Base-by-base conservation (phyloP, 1,140 invertebrate species). In the Macrocentrus cingulum region DNA sequence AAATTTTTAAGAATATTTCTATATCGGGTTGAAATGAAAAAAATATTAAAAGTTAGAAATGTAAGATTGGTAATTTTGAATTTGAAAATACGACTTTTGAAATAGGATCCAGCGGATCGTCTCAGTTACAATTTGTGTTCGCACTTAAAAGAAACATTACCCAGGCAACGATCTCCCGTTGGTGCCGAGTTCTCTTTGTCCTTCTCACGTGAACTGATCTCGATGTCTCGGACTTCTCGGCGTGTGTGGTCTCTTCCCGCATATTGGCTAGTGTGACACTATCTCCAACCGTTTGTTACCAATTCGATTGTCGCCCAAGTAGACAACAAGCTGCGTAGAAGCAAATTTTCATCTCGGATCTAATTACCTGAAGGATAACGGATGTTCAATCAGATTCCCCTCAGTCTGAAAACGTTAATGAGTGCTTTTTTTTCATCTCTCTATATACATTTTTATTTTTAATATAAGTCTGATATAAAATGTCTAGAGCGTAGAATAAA, bases 111-210 rank as follows among this genome's bases (percentile, higher is more conserved):
- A 42, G 56, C 52, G 32, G 60, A 73, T 77, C 74, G 71, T 78
- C 74, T 78, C 76, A 76, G 76, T 78, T 78, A 78, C 76, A 78
- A 78, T 78, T 78, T 78, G 76, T 78, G 76, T 78, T 78, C 73
- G 74, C 76, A 78, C 76, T 78, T 75, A 77, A 77, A 78, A 78
- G 75, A 78, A 77, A 78, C 76, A 78, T 78, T 78, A 78, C 72
- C 71, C 67, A 68, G 70, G 62, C 65, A 56, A 18, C 15, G 56
- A 36, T 42, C 45, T 50, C 45, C 23, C 18, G 42, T 34, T 15
- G 44, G 15, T 36, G 13, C n/a, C 20, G 68, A 9, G 25, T 11
- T 16, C 23, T 34, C 29, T 56, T 45, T 39, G 22, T 57, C 46
- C n/a, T 37, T 50, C 32, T 34, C 56, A 29, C 56, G 39, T 44